A percentile compares a stretch with the other conserved stretches of the same genome.
These are phyloP conservation scores for Aptenodytes forsteri DNA, from an alignment of 2,113 vertebrate species.

Conservation along the genomic window DNA sequence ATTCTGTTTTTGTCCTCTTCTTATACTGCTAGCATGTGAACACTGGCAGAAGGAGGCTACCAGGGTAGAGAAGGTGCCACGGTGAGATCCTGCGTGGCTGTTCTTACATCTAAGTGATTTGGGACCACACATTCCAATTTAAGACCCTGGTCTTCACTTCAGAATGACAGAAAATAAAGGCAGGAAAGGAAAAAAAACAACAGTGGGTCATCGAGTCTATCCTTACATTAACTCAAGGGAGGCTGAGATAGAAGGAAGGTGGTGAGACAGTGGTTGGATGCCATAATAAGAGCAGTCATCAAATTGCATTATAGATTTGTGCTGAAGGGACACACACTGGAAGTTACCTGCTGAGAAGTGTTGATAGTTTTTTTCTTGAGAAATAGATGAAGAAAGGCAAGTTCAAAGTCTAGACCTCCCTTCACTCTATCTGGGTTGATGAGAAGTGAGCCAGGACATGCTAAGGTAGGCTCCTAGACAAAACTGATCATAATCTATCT, in stretches of 20 bases:
- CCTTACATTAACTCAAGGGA: not conserved
- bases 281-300: not conserved
- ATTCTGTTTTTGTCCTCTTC: not conserved
- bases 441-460: not conserved
- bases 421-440: not conserved
- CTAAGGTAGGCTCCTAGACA: not conserved
- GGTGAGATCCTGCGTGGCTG: not conserved
- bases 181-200: not conserved
- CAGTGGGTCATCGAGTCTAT: not conserved
- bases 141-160: not conserved
- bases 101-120: not conserved
- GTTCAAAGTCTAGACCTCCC: not conserved
- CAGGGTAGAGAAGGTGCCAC: not conserved
- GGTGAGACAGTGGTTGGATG: not conserved
- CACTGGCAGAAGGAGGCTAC: not conserved
- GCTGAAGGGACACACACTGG: not conserved
- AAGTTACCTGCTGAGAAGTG: not conserved
- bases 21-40: not conserved
- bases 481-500: not conserved
- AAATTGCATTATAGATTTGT: not conserved
- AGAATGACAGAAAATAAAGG: not conserved
- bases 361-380: not conserved
- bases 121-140: rapidly evolving
- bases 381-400: not conserved
- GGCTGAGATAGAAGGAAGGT: not conserved